Conservation (phyloP, 2,888 invertebrate genomes). For the Napeogenes inachia region DNA sequence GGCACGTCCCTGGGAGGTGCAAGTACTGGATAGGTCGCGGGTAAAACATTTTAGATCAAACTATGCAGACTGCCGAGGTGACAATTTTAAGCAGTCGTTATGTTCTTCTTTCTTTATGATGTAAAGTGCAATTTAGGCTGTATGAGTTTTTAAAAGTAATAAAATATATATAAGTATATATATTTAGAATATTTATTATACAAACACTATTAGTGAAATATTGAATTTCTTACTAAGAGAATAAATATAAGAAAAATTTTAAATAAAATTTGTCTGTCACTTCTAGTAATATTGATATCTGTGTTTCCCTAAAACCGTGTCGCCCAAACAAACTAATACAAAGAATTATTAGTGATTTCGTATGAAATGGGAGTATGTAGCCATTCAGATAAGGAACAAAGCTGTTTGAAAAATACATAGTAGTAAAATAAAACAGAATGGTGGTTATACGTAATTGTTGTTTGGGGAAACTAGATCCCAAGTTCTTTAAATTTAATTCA, state of each 20-base stretch:
- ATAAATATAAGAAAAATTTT: not conserved
- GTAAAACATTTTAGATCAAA: not conserved
- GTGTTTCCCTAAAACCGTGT: slow-evolving; percentile 39
- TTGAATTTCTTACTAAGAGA: not conserved
- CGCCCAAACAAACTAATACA: slow-evolving; percentile 64
- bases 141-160: not conserved
- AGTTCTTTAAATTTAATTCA: not conserved
- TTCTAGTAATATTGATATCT: slow-evolving; percentile 23
- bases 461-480: not conserved
- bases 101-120: slow-evolving; percentile 11
- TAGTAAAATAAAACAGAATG: not conserved
- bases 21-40: slow-evolving; percentile 42
- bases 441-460: not conserved
- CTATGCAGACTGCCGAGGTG: not conserved
- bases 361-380: slow-evolving; percentile 41
- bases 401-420: slow-evolving; percentile 13
- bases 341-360: slow-evolving; percentile 67
- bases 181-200: not conserved
- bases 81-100: too few species aligned
- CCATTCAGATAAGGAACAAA: slow-evolving; percentile 24
- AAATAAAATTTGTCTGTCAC: not conserved
- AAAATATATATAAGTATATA: not conserved
- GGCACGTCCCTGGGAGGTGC: slow-evolving; percentile 54
- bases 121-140: not conserved
- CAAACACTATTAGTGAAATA: not conserved